A percentile compares a stretch with the other conserved stretches of the same genome.
Evolutionary conservation across 2,888 invertebrate genomes (phyloP).

Genomic region (Calephelis perditalis): DNA sequence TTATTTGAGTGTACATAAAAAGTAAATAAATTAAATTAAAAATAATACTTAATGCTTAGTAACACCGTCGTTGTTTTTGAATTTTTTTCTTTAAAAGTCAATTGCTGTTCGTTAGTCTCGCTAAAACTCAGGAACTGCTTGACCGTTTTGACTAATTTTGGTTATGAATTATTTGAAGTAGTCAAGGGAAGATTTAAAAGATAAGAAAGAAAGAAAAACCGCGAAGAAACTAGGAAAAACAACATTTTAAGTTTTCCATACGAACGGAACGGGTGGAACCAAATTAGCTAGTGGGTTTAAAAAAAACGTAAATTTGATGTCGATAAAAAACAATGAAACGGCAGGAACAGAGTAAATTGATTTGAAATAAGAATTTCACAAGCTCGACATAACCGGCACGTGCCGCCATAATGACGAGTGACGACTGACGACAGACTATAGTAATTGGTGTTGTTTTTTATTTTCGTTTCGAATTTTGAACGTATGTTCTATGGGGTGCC

Average conservation of each 20-base stretch:
- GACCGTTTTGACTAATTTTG: too few species aligned
- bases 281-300: neutral
- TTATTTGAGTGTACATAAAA: too few species aligned
- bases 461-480: slow-evolving; percentile 6
- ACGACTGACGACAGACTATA: slow-evolving; percentile 23
- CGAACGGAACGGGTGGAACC: too few species aligned
- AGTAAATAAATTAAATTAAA: too few species aligned
- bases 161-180: too few species aligned
- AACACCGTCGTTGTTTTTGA: neutral
- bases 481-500: slow-evolving; percentile 1
- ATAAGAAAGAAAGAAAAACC: too few species aligned
- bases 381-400: slow-evolving; percentile 28
- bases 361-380: slow-evolving; percentile 23
- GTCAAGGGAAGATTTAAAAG: too few species aligned
- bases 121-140: too few species aligned
- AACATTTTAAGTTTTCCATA: too few species aligned
- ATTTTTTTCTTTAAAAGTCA: neutral
- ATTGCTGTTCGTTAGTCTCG: too few species aligned
- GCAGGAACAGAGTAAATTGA: slow-evolving; percentile 21
- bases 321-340: neutral
- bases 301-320: neutral
- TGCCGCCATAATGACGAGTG: slow-evolving; percentile 31
- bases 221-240: too few species aligned
- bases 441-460: slow-evolving; percentile 31
- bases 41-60: too few species aligned